These are phyloP conservation scores for Sardina pilchardus DNA, from an alignment of 2,113 vertebrate genomes.

Conservation along the genomic window DNA sequence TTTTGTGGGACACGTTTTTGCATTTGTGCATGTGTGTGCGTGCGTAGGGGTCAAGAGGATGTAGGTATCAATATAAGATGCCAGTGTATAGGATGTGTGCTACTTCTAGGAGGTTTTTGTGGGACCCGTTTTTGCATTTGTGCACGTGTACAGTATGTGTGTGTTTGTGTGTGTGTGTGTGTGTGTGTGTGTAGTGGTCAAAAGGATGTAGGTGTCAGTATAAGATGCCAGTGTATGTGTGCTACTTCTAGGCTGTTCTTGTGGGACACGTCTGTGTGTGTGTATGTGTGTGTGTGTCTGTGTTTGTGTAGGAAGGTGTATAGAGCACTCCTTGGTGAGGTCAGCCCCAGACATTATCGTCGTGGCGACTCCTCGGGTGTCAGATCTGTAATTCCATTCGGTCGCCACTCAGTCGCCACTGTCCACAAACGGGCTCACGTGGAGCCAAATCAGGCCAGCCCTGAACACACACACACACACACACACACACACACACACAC, in stretches of 20 bases:
- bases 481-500: neutral
- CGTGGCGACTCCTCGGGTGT: neutral
- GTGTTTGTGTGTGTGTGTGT: no score
- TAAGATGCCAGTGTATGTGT: no score
- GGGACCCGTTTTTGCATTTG: no score
- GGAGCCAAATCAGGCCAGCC: neutral
- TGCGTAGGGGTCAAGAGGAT: neutral
- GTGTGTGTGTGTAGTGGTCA: neutral
- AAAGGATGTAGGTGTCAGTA: no score
- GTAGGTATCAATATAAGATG: neutral
- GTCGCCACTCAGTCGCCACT: neutral
- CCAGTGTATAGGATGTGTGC: neutral
- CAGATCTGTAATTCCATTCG: conserved; percentile 2
- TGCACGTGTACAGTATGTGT: no score
- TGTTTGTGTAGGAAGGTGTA: neutral
- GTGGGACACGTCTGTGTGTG: no score
- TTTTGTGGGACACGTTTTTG: no score
- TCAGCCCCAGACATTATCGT: neutral
- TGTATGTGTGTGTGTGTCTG: neutral
- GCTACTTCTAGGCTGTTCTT: no score
- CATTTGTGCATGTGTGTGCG: neutral
- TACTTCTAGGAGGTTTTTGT: no score
- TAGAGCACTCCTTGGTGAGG: neutral
- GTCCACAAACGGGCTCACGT: neutral
- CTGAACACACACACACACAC: neutral